Percentiles rank a stretch among this genome's conserved stretches.
phyloP scores from a whole-genome alignment of 2,113 vertebrate species.

The Ophthalmolycus amberensis region DNA sequence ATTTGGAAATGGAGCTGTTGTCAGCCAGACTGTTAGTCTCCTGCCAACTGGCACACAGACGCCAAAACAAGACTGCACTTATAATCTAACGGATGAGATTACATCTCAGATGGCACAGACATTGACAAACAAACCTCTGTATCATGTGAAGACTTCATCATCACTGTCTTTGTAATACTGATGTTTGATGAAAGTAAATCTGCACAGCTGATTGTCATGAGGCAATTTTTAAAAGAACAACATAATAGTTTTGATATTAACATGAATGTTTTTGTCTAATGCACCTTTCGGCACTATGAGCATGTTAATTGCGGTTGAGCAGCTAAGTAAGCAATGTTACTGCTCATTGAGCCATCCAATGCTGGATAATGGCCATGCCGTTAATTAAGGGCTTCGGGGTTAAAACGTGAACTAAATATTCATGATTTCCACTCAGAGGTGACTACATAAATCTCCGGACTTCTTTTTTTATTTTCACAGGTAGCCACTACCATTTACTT shows the following conservation, averaged over 20 bases:
- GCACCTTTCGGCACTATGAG: neutral
- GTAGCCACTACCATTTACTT: too few species aligned
- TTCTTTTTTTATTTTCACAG: neutral
- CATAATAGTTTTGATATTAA: neutral
- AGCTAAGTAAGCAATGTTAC: constrained; percentile 3
- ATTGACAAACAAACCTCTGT: neutral
- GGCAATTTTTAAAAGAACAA: neutral
- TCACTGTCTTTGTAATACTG: neutral
- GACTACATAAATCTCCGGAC: neutral
- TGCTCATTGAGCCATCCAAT: constrained; percentile 11
- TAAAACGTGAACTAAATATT: constrained; percentile 31
- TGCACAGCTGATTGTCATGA: neutral
- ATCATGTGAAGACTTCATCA: neutral
- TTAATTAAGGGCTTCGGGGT: constrained; percentile 29
- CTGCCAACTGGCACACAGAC: constrained; percentile 26
- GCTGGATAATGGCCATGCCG: constrained; percentile 12
- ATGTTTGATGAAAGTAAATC: neutral
- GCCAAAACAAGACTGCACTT: constrained; percentile 1
- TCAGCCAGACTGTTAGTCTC: constrained; percentile 17
- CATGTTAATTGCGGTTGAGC: neutral
- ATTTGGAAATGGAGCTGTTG: constrained; percentile 54
- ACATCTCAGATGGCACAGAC: constrained; percentile 21
- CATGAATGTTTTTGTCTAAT: neutral
- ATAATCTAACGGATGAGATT: neutral
- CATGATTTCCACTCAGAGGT: constrained; percentile 5